Evolutionary conservation across 2,113 vertebrate genomes (phyloP).

Genomic region (Dipodomys stephensi): DNA sequence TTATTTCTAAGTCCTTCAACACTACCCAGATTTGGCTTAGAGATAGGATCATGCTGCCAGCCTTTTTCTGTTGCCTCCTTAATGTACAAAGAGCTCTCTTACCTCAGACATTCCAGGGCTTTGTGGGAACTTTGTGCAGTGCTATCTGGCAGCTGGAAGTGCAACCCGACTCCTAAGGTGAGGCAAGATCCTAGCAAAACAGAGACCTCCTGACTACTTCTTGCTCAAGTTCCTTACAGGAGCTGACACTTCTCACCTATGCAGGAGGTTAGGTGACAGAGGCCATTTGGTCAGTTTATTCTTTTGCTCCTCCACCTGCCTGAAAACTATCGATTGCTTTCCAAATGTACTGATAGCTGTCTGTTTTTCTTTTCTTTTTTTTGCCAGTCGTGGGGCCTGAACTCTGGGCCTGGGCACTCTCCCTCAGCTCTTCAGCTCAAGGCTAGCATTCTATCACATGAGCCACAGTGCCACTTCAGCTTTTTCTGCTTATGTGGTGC

Average conservation of each 20-base stretch:
- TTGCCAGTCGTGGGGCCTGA: no score
- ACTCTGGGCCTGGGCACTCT: no score
- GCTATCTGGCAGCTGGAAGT: neutral
- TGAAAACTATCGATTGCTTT: constrained; percentile 48
- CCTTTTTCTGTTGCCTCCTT: constrained; percentile 66
- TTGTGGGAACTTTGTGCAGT: constrained; percentile 65
- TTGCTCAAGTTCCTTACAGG: neutral
- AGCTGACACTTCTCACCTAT: neutral
- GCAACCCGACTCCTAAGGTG: constrained; percentile 50
- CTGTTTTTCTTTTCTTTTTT: neutral
- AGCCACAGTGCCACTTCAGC: no score
- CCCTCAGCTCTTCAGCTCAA: no score
- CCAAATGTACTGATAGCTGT: constrained; percentile 53
- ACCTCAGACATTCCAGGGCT: constrained; percentile 53
- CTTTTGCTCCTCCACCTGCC: constrained; percentile 16
- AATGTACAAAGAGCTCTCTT: constrained; percentile 70
- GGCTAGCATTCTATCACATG: no score
- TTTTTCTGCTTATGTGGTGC: no score
- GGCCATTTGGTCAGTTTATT: neutral
- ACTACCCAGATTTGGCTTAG: constrained; percentile 56
- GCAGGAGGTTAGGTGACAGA: neutral
- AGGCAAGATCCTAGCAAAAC: constrained; percentile 31
- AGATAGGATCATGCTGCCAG: constrained; percentile 60
- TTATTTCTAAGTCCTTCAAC: constrained; percentile 58
- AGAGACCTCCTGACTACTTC: neutral